Evolutionary conservation across 2,888 invertebrate species (phyloP).

Genomic region (Parnassius glacialis): DNA sequence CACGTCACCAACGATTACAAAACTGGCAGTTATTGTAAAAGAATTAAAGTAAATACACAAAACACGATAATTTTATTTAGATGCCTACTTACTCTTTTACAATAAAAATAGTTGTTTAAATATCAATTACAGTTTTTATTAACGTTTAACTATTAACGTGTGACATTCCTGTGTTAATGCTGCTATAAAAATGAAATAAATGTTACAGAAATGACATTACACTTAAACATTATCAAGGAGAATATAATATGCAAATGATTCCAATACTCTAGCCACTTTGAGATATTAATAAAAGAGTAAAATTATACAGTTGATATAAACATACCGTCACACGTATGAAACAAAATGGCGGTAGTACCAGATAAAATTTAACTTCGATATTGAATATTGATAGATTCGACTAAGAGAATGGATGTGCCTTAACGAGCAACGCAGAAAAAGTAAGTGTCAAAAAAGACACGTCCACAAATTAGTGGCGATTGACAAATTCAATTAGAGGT

Average conservation of each 20-base stretch:
- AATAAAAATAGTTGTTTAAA: background rate
- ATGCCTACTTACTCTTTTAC: no score
- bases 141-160: slow-evolving; percentile 2
- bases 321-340: background rate
- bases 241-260: slow-evolving; percentile 11
- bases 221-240: background rate
- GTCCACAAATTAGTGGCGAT: slow-evolving; percentile 48
- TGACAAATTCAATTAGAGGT: slow-evolving; percentile 51
- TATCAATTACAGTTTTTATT: slow-evolving; percentile 14
- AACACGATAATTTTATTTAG: no score
- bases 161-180: slow-evolving; percentile 15
- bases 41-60: no score
- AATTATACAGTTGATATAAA: background rate
- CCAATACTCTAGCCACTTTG: background rate
- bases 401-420: slow-evolving; percentile 20
- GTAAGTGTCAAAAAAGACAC: slow-evolving; percentile 32
- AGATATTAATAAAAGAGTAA: slow-evolving; percentile 3
- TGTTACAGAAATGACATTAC: background rate
- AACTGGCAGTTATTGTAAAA: no score
- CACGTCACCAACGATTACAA: no score
- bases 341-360: background rate
- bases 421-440: slow-evolving; percentile 37
- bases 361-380: slow-evolving; percentile 4
- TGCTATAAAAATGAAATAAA: slow-evolving; percentile 15
- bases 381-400: slow-evolving; percentile 11